Percentiles rank a stretch among this genome's conserved stretches.
Conservation (phyloP, 2,797 vertebrate species). For the Rhinella marina region DNA sequence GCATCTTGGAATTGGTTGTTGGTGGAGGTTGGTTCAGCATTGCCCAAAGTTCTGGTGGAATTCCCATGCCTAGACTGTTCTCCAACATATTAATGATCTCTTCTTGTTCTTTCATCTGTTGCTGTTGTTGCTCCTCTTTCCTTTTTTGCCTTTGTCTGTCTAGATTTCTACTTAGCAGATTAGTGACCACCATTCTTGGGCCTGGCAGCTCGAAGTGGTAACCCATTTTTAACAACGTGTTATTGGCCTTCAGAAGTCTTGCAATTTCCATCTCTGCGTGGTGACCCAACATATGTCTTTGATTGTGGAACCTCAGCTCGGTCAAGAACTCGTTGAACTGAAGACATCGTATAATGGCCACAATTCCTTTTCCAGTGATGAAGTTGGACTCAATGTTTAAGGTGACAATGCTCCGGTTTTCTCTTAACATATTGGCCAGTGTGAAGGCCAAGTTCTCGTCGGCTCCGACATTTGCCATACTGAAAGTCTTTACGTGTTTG, state of each 20-base stretch:
- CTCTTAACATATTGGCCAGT: constrained; percentile 94
- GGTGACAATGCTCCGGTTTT: constrained; percentile 91
- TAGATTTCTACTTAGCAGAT: constrained; percentile 91
- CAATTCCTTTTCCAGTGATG: constrained; percentile 91
- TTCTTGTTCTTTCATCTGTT: constrained; percentile 85
- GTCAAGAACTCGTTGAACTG: constrained; percentile 96
- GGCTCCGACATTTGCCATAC: constrained; percentile 92
- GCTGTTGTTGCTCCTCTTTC: constrained; percentile 87
- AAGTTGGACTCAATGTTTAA: constrained; percentile 96
- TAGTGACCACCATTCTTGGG: constrained; percentile 97
- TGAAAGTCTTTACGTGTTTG: constrained; percentile 89
- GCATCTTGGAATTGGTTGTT: constrained; percentile 72
- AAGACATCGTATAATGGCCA: constrained; percentile 93
- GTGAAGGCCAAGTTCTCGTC: constrained; percentile 88
- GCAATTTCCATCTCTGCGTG: constrained; percentile 97
- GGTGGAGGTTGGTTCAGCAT: constrained; percentile 80
- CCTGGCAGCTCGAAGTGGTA: constrained; percentile 96
- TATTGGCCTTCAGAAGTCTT: constrained; percentile 92
- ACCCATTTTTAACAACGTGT: constrained; percentile 94
- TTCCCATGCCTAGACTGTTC: constrained; percentile 85
- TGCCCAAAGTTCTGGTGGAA: constrained; percentile 88
- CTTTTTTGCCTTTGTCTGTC: constrained; percentile 92
- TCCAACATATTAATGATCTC: constrained; percentile 87
- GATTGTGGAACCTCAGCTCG: constrained; percentile 97
- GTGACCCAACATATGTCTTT: constrained; percentile 95